A percentile compares a stretch with the other conserved stretches of the same genome.
These are phyloP conservation scores for Drosophila guanche DNA, from an alignment of 1,140 invertebrate species.

Conservation along the genomic window DNA sequence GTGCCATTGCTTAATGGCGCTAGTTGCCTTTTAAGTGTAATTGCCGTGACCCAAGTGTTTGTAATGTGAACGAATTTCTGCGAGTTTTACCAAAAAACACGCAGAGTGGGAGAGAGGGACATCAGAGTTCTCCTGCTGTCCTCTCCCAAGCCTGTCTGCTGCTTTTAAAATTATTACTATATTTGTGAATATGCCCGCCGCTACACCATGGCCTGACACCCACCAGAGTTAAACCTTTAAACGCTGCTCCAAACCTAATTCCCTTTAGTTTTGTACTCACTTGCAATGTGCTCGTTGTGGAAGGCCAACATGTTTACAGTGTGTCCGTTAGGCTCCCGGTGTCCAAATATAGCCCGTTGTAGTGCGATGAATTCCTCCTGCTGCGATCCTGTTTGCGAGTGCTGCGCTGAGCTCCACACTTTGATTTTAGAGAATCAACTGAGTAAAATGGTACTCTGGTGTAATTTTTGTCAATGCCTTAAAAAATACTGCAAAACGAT, in stretches of 20 bases:
- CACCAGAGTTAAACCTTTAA: slow-evolving; percentile 10
- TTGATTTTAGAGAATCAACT: slow-evolving; percentile 41
- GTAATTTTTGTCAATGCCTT: slow-evolving; percentile 37
- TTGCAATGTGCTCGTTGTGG: slow-evolving; percentile 70
- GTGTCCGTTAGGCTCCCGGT: slow-evolving; percentile 23
- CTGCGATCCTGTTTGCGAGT: slow-evolving; percentile 16
- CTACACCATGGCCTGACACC: background rate
- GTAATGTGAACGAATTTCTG: slow-evolving; percentile 69
- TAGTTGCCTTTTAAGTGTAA: slow-evolving; percentile 74
- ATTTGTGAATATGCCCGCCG: slow-evolving; percentile 45
- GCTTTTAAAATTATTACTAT: slow-evolving; percentile 73
- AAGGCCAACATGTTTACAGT: slow-evolving; percentile 68
- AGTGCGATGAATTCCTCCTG: background rate
- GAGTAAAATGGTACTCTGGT: slow-evolving; percentile 16
- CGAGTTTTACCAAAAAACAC: slow-evolving; percentile 45
- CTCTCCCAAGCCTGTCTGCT: slow-evolving; percentile 22
- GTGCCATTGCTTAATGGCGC: slow-evolving; percentile 63
- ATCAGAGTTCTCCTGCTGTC: slow-evolving; percentile 1
- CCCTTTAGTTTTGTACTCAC: slow-evolving; percentile 56
- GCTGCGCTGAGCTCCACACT: slow-evolving; percentile 55
- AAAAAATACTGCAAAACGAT: slow-evolving; percentile 20
- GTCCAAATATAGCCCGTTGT: slow-evolving; percentile 13
- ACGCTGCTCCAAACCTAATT: slow-evolving; percentile 30
- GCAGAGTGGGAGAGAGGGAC: slow-evolving; percentile 2
- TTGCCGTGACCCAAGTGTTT: slow-evolving; percentile 73